phyloP scores from a whole-genome alignment of 1,140 invertebrate species.

The Rhizoglyphus robini region DNA sequence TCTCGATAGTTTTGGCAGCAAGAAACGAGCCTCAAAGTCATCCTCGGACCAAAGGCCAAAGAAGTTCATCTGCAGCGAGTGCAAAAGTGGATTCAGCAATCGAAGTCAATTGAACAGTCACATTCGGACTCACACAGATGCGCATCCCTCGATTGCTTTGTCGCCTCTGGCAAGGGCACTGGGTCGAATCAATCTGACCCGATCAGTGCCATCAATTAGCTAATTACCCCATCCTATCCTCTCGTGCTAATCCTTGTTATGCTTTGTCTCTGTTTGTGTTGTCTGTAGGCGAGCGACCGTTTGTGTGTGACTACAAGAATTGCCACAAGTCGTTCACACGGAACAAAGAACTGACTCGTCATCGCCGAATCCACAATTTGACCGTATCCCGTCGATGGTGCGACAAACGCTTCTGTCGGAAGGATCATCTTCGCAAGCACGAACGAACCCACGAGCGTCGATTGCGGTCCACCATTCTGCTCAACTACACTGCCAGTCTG shows the following conservation, averaged over 20 bases:
- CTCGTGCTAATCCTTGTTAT: not conserved
- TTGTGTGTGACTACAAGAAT: slow-evolving; percentile 61
- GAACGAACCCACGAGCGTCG: slow-evolving; percentile 44
- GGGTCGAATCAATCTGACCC: too few relatives aligned
- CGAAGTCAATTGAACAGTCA: slow-evolving; percentile 81
- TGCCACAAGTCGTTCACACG: slow-evolving; percentile 80
- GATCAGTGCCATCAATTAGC: not conserved
- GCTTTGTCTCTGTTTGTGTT: not conserved
- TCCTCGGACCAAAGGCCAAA: slow-evolving; percentile 46
- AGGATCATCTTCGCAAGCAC: slow-evolving; percentile 47
- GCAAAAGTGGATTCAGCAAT: slow-evolving; percentile 72
- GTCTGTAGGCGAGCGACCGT: slow-evolving; percentile 60
- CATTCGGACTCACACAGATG: slow-evolving; percentile 72
- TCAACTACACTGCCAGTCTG: not conserved
- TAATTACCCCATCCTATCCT: not conserved
- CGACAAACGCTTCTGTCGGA: slow-evolving; percentile 70
- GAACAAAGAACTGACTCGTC: slow-evolving; percentile 80
- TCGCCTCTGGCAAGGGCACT: too few relatives aligned
- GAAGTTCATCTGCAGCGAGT: slow-evolving; percentile 70
- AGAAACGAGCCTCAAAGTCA: slow-evolving; percentile 31
- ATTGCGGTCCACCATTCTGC: slow-evolving; percentile 4
- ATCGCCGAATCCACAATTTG: slow-evolving; percentile 62
- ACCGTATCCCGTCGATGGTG: slow-evolving; percentile 53
- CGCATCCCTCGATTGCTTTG: too few relatives aligned
- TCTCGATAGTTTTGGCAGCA: slow-evolving; percentile 36